These are phyloP conservation scores for Scomber scombrus DNA, from an alignment of 2,113 vertebrate species.

Conservation along the genomic window DNA sequence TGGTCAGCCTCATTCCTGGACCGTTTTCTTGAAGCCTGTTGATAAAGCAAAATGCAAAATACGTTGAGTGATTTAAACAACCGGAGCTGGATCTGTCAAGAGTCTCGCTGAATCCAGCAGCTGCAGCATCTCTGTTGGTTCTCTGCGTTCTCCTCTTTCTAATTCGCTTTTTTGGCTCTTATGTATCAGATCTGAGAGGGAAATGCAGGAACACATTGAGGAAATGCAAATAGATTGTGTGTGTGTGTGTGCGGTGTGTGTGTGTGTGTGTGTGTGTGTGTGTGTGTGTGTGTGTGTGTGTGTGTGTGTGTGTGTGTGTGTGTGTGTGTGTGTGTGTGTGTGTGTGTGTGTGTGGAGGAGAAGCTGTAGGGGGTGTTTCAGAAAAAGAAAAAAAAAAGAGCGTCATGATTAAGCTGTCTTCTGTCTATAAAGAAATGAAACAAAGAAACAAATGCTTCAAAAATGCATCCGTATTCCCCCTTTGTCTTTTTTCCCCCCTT, in stretches of 20 bases:
- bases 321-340: neutral
- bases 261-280: neutral
- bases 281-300: neutral
- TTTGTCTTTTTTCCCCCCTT: constrained; percentile 32
- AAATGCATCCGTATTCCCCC: constrained; percentile 13
- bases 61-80: neutral
- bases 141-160: constrained; percentile 6
- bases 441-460: constrained; percentile 32
- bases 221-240: constrained; percentile 28
- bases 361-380: constrained; percentile 32
- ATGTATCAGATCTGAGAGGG: constrained; percentile 9
- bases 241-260: neutral
- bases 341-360: constrained; percentile 1
- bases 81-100: neutral
- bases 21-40: constrained; percentile 18
- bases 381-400: neutral
- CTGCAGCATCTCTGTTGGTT: neutral
- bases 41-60: constrained; percentile 67
- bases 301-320: neutral
- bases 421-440: constrained; percentile 27
- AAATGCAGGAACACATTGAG: constrained; percentile 8
- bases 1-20: constrained; percentile 47
- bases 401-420: constrained; percentile 25
- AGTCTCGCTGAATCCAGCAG: constrained; percentile 1
- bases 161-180: constrained; percentile 19